Conservation (phyloP, 2,888 invertebrate species). For the Pterobdella sp. region DNA sequence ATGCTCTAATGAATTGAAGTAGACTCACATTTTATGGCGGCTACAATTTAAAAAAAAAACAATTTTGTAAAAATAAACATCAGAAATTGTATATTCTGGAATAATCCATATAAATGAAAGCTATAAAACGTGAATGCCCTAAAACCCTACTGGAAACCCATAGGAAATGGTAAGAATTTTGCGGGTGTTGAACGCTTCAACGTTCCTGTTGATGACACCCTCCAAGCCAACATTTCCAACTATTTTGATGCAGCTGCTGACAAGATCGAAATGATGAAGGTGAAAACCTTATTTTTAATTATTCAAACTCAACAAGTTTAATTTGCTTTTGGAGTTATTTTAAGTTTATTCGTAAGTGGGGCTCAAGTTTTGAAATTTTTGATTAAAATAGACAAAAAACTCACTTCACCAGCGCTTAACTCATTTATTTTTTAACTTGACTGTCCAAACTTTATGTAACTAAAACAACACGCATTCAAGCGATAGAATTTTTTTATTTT, state of each 20-base stretch:
- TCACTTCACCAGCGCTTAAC: background rate
- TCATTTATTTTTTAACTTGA: too few relatives aligned
- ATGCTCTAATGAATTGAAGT: too few relatives aligned
- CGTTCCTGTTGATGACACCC: slow-evolving; percentile 67
- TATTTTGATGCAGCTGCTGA: slow-evolving; percentile 69
- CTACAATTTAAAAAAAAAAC: too few relatives aligned
- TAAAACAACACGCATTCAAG: too few relatives aligned
- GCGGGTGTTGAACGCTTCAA: slow-evolving; percentile 58
- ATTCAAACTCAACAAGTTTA: background rate
- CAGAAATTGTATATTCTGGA: too few relatives aligned
- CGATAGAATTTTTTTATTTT: too few relatives aligned
- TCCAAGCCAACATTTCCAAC: slow-evolving; percentile 63
- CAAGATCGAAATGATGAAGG: slow-evolving; percentile 64
- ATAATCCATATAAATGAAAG: too few relatives aligned
- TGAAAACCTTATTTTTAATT: slow-evolving; percentile 37
- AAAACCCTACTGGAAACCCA: too few relatives aligned
- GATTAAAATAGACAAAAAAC: background rate
- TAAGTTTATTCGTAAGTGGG: background rate
- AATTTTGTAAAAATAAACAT: too few relatives aligned
- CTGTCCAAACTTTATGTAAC: too few relatives aligned
- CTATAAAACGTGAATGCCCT: too few relatives aligned
- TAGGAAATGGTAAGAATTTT: slow-evolving; percentile 9
- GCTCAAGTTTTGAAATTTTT: background rate
- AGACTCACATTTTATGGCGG: too few relatives aligned
- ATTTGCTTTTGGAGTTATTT: background rate